Evolutionary conservation across 2,113 vertebrate genomes (phyloP).

Genomic region (Okapia johnstoni): DNA sequence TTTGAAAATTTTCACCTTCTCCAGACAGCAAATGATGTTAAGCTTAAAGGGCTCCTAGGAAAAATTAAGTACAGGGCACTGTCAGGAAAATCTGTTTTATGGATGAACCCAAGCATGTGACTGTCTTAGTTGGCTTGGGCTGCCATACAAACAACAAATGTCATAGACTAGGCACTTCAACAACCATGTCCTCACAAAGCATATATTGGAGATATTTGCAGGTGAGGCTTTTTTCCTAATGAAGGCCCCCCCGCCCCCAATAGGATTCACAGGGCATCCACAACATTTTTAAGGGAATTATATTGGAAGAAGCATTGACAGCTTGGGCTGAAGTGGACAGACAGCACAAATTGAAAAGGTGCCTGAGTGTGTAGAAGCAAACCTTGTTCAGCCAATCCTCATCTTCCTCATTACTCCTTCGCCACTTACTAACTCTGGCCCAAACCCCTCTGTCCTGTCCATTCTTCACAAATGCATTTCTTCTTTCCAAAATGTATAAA

Average conservation of each 20-base stretch:
- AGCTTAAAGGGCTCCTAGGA: neutral
- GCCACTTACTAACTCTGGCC: neutral
- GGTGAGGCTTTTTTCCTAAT: neutral
- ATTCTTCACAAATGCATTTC: neutral
- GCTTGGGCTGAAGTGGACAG: neutral
- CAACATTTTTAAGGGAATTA: neutral
- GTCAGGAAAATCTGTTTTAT: neutral
- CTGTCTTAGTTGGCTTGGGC: neutral
- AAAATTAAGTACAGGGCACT: neutral
- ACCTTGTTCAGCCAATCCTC: too few relatives aligned
- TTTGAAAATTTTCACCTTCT: neutral
- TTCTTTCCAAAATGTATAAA: neutral
- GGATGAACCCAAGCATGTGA: neutral
- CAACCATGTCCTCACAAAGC: neutral
- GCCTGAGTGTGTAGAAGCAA: neutral
- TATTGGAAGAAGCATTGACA: neutral
- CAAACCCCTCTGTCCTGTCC: neutral
- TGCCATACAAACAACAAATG: fast-evolving
- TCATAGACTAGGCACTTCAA: neutral
- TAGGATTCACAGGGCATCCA: neutral
- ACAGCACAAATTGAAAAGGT: neutral
- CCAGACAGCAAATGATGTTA: neutral
- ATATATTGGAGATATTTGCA: neutral
- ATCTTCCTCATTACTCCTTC: neutral
- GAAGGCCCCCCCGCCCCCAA: neutral